Conservation (phyloP, 2,888 invertebrate species). For the Volucella inflata region DNA sequence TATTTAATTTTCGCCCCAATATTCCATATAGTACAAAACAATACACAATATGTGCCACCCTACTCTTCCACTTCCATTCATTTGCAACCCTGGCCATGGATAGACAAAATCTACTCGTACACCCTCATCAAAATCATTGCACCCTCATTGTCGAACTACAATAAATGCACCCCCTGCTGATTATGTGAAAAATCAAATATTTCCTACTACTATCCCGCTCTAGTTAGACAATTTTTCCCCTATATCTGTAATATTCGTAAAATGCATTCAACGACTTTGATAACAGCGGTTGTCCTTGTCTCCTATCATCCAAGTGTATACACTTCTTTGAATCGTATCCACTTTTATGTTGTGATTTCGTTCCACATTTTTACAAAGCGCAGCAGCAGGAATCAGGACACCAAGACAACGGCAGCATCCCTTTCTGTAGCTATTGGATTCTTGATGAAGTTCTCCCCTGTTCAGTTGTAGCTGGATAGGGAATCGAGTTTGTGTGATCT, state of each 20-base stretch:
- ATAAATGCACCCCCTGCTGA: background rate
- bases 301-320: constrained; percentile 17
- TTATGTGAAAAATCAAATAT: constrained; percentile 58
- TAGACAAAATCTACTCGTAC: constrained; percentile 64
- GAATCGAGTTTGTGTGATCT: constrained; percentile 78
- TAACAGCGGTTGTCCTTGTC: constrained; percentile 69
- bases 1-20: constrained; percentile 12
- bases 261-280: constrained; percentile 53
- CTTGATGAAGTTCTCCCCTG: constrained; percentile 76
- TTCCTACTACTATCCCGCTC: constrained; percentile 46
- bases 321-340: constrained; percentile 29
- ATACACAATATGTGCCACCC: constrained; percentile 28
- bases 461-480: constrained; percentile 84
- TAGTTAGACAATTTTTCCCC: constrained; percentile 49
- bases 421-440: constrained; percentile 71
- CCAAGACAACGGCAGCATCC: constrained; percentile 66
- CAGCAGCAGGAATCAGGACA: constrained; percentile 74
- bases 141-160: constrained; percentile 2
- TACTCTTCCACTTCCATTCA: constrained; percentile 38
- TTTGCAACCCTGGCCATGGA: constrained; percentile 72
- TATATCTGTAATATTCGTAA: constrained; percentile 18
- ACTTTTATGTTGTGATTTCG: constrained; percentile 48
- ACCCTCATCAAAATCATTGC: constrained; percentile 60
- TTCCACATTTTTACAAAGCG: constrained; percentile 72
- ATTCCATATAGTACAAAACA: constrained; percentile 34